These are phyloP conservation scores for Atlantisia rogersi DNA, from an alignment of 2,113 vertebrate species.

Conservation along the genomic window DNA sequence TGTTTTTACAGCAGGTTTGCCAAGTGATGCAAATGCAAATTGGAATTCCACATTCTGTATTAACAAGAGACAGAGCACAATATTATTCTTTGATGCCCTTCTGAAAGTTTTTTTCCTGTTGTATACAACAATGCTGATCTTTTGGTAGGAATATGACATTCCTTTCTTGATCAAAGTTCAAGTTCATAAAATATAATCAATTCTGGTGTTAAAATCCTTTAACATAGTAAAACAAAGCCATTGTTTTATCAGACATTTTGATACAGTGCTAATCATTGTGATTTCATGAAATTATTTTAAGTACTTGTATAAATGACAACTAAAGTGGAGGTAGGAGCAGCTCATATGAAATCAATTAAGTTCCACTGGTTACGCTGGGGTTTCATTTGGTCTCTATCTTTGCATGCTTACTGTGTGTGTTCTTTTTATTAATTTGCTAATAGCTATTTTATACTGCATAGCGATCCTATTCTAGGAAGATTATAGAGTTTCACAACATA, in stretches of 20 bases:
- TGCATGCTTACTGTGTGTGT: neutral
- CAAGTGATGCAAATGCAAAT: slow-evolving; percentile 69
- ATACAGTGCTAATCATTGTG: neutral
- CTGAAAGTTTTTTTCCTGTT: slow-evolving; percentile 6
- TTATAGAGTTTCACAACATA: neutral
- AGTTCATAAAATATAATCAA: neutral
- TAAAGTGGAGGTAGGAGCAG: neutral
- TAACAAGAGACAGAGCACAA: slow-evolving; percentile 45
- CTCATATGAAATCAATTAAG: slow-evolving; percentile 21
- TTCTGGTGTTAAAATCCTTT: neutral
- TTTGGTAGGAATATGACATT: slow-evolving; percentile 15
- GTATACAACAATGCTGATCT: slow-evolving; percentile 2
- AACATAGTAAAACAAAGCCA: neutral
- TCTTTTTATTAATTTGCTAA: slow-evolving; percentile 18
- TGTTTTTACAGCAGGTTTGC: slow-evolving; percentile 58
- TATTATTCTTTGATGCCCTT: slow-evolving; percentile 37
- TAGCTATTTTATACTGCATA: neutral
- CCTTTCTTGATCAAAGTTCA: neutral
- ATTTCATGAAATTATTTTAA: slow-evolving; percentile 25
- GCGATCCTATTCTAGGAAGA: neutral
- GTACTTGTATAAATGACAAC: neutral
- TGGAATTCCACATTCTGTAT: slow-evolving; percentile 61
- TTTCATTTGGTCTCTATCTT: neutral
- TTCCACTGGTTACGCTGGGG: neutral
- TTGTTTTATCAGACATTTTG: neutral